Evolutionary conservation across 2,888 invertebrate species (phyloP).

Genomic region (Chalcosyrphus nemorum): DNA sequence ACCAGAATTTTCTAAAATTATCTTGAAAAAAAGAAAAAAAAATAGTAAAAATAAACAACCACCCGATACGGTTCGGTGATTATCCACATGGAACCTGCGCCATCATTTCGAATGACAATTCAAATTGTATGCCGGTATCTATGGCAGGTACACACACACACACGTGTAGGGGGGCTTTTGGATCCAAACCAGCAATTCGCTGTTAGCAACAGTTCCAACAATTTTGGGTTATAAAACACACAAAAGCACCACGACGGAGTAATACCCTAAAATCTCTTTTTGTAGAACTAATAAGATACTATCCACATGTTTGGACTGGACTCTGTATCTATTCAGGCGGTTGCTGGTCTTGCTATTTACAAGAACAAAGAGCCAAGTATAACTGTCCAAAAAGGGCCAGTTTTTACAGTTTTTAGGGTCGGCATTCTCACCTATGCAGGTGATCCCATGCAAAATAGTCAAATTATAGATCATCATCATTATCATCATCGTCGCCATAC

Average conservation of each 20-base stretch:
- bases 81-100: conserved; percentile 37
- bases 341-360: background rate
- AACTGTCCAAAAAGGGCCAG: conserved; percentile 22
- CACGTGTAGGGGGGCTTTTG: conserved; percentile 7
- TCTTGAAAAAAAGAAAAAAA: conserved; percentile 11
- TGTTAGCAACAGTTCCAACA: conserved; percentile 36
- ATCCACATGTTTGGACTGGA: conserved; percentile 7
- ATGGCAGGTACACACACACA: conserved; percentile 7
- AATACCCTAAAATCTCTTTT: conserved; percentile 38
- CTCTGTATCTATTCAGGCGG: conserved; percentile 6
- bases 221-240: background rate
- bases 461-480: conserved; percentile 38
- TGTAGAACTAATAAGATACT: conserved; percentile 15
- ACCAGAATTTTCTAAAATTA: conserved; percentile 4
- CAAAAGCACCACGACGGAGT: conserved; percentile 25
- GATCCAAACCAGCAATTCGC: conserved; percentile 4
- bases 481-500: conserved; percentile 27
- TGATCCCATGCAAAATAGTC: conserved; percentile 54
- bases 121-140: conserved; percentile 22
- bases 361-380: conserved; percentile 3
- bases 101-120: conserved; percentile 61
- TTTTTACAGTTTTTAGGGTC: conserved; percentile 15
- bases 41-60: conserved; percentile 8
- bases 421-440: conserved; percentile 44
- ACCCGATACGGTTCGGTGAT: conserved; percentile 46